Conservation (phyloP, 2,113 vertebrate genomes). For the Vireo altiloquus region DNA sequence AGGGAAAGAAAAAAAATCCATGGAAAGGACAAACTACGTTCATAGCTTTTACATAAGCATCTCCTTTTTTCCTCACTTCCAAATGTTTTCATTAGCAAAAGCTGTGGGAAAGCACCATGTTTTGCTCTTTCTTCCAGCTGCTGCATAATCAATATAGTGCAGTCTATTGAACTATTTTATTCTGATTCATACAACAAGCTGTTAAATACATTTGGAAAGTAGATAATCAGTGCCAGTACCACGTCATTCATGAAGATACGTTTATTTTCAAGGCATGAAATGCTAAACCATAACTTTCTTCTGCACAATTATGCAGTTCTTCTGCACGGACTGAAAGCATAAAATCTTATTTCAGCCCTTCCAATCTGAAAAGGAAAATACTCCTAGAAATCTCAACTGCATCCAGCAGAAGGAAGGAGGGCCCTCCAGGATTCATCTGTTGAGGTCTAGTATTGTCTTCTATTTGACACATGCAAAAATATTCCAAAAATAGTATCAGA, state of each 20-base stretch:
- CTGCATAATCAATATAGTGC: neutral
- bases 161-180: neutral
- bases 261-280: neutral
- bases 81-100: neutral
- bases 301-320: neutral
- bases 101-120: neutral
- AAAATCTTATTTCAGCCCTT: neutral
- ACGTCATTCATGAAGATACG: neutral
- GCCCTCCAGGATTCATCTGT: neutral
- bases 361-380: neutral
- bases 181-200: conserved; percentile 5
- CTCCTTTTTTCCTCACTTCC: neutral
- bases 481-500: neutral
- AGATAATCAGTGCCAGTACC: neutral
- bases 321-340: neutral
- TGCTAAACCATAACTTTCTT: neutral
- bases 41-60: neutral
- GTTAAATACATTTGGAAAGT: conserved; percentile 14
- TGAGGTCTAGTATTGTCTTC: neutral
- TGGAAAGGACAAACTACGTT: neutral
- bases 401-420: neutral
- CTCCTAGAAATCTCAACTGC: neutral
- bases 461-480: neutral
- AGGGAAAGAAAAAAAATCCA: neutral
- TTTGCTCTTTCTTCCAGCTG: neutral